These are phyloP conservation scores for Mellilla xanthometata DNA, from an alignment of 2,888 invertebrate genomes.

Conservation along the genomic window DNA sequence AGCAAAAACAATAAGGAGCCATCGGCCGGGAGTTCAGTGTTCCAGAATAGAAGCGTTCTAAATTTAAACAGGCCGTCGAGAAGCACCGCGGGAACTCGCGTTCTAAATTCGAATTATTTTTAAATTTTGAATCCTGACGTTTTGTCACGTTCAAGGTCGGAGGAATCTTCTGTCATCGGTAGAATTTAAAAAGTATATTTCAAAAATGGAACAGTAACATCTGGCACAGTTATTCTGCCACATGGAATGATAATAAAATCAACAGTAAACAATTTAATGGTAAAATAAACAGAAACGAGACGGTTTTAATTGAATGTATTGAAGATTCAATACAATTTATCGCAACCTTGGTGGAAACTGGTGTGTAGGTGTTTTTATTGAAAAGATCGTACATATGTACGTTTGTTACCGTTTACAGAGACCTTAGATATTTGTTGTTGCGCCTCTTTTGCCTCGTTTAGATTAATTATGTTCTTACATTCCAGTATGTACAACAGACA, in stretches of 20 bases:
- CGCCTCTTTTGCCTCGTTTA: conserved; percentile 7
- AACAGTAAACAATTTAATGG: conserved; percentile 40
- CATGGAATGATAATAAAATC: conserved; percentile 45
- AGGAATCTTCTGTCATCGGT: conserved; percentile 45
- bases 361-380: conserved; percentile 43
- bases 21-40: conserved; percentile 74
- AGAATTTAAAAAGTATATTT: conserved; percentile 30
- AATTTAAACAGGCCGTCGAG: conserved; percentile 73
- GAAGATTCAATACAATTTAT: conserved; percentile 30
- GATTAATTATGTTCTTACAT: conserved; percentile 8
- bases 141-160: conserved; percentile 79
- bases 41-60: conserved; percentile 78
- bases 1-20: conserved; percentile 74
- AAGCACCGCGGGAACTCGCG: conserved; percentile 70
- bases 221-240: too few species aligned
- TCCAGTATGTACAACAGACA: too few species aligned
- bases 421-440: conserved; percentile 2
- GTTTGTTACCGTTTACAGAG: conserved; percentile 12
- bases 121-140: conserved; percentile 67
- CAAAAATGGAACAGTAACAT: conserved; percentile 42
- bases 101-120: conserved; percentile 69
- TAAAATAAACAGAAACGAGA: conserved; percentile 43
- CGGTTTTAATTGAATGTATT: conserved; percentile 45
- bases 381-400: conserved; percentile 34
- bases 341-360: conserved; percentile 43